Evolutionary conservation across 2,113 vertebrate species (phyloP).

Genomic region (Motacilla tschutschensis): DNA sequence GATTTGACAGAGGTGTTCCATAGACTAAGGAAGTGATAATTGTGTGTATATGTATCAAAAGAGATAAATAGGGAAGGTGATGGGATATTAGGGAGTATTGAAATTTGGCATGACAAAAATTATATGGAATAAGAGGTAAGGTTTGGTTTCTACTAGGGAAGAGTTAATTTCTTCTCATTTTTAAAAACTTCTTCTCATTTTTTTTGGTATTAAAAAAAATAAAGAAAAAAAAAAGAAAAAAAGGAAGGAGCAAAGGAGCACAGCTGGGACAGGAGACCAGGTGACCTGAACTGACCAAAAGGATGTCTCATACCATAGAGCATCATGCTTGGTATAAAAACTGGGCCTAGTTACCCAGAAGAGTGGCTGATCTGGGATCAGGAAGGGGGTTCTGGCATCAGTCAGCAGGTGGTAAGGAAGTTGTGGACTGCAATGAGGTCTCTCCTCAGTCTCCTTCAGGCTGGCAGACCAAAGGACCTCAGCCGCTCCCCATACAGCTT

Average conservation of each 20-base stretch:
- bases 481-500: fast-evolving
- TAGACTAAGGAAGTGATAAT: not conserved
- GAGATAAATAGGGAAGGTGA: not conserved
- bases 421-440: not conserved
- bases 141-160: not conserved
- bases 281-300: not conserved
- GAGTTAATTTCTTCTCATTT: not conserved
- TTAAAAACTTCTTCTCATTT: not conserved
- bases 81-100: not conserved
- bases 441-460: not conserved
- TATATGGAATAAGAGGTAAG: not conserved
- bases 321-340: not conserved
- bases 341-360: not conserved
- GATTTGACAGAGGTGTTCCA: not conserved
- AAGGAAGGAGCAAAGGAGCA: not conserved
- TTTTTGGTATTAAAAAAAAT: not conserved
- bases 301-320: not conserved
- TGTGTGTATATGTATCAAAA: not conserved
- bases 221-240: not conserved
- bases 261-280: not conserved
- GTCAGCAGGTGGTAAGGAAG: not conserved
- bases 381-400: not conserved
- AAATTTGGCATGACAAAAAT: not conserved
- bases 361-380: not conserved
- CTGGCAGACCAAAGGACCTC: not conserved